Evolutionary conservation across 2,113 vertebrate species (phyloP).

Genomic region (Catharus bicknelli): DNA sequence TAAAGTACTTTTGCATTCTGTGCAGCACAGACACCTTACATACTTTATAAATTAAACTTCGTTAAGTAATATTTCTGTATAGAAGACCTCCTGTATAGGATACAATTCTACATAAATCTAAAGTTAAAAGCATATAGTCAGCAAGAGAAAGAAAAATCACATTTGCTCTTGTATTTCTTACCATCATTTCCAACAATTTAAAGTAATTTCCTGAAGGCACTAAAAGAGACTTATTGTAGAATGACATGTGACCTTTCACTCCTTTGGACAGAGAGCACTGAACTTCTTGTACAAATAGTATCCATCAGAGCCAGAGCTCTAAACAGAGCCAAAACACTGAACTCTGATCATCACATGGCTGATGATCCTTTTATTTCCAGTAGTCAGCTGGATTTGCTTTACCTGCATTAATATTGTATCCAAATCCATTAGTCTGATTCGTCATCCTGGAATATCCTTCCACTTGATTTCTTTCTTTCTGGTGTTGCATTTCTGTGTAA

Average conservation of each 20-base stretch:
- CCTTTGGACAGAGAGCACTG: not conserved
- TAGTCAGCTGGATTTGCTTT: not conserved
- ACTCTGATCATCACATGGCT: not conserved
- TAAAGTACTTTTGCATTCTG: not conserved
- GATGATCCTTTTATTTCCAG: not conserved
- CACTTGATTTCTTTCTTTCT: not conserved
- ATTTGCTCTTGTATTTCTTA: not conserved
- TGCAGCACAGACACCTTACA: not conserved
- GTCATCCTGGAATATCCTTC: not conserved
- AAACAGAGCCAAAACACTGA: not conserved
- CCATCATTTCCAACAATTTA: not conserved
- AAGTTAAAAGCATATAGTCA: constrained; percentile 6
- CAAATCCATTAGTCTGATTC: not conserved
- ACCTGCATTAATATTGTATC: not conserved
- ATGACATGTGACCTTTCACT: constrained; percentile 9
- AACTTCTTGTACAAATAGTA: constrained; percentile 7
- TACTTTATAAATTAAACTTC: not conserved
- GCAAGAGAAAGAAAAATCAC: not conserved
- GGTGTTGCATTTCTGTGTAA: too few species aligned
- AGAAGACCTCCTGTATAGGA: not conserved
- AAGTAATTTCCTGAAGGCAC: not conserved
- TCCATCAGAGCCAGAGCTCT: constrained; percentile 5
- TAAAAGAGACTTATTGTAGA: not conserved
- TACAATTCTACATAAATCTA: not conserved
- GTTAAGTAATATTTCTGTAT: not conserved